Percentiles rank a stretch among this genome's conserved stretches.
Conservation (phyloP, 2,113 vertebrate species). For the Elgaria multicarinata region DNA sequence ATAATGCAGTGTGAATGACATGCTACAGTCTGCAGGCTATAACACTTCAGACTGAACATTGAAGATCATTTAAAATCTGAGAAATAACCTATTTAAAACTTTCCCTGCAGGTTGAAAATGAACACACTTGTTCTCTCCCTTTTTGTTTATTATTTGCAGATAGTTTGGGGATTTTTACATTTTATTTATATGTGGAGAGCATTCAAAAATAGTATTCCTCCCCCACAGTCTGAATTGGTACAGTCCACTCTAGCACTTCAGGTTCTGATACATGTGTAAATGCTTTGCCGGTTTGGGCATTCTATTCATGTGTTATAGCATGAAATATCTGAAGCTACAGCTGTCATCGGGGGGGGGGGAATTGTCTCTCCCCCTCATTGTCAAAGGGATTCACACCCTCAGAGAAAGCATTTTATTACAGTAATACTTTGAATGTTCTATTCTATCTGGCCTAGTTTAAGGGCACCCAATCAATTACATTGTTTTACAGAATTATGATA, state of each 20-base stretch:
- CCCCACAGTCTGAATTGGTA: not conserved
- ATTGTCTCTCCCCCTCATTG: not conserved
- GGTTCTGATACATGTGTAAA: not conserved
- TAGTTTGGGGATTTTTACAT: not conserved
- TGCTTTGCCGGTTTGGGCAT: not conserved
- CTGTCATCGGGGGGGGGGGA: too few relatives aligned
- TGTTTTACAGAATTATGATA: not conserved
- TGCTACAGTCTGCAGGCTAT: not conserved
- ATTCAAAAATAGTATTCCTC: not conserved
- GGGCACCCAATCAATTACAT: not conserved
- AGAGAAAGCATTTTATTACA: not conserved
- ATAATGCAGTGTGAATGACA: not conserved
- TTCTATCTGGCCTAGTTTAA: not conserved
- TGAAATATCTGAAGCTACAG: not conserved
- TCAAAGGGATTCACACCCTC: not conserved
- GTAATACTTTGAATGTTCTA: not conserved
- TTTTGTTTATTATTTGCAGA: not conserved
- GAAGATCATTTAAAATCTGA: not conserved
- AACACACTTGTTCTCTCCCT: too few relatives aligned
- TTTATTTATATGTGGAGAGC: not conserved
- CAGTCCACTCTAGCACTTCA: not conserved
- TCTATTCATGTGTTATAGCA: not conserved
- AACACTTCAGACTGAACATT: not conserved
- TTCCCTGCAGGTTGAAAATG: not conserved
- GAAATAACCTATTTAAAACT: not conserved